Percentiles rank a stretch among this genome's conserved stretches.
These are phyloP conservation scores for Apodemia hepburni DNA, from an alignment of 2,888 invertebrate genomes.

Conservation along the genomic window DNA sequence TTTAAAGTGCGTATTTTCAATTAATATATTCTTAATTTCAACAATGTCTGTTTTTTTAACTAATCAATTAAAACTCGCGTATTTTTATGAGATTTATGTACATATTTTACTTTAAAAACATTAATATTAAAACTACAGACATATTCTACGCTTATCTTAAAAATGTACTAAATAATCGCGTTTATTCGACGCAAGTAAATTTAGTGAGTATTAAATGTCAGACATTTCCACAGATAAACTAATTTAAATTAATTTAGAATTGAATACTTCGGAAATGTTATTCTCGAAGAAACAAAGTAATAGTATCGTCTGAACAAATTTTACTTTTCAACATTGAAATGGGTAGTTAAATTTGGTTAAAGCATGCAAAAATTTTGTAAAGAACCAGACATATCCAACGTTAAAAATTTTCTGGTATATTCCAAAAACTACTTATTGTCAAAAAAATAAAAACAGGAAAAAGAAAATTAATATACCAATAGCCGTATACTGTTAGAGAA, in stretches of 20 bases:
- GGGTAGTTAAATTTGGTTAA: neutral
- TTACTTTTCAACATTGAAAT: neutral
- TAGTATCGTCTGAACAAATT: neutral
- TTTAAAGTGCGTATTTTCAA: too few species aligned
- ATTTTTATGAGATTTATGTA: neutral
- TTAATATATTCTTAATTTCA: neutral
- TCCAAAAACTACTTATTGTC: neutral
- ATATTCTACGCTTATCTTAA: neutral
- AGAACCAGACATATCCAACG: neutral
- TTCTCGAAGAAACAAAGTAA: neutral
- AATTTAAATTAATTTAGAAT: neutral
- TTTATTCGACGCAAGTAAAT: constrained; percentile 2
- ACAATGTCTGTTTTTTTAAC: neutral
- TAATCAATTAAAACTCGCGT: neutral
- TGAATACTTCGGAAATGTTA: neutral
- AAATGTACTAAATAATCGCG: constrained; percentile 3
- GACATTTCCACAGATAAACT: neutral
- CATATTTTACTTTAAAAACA: neutral
- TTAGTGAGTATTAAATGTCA: neutral
- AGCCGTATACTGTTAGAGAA: neutral
- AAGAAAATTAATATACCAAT: neutral
- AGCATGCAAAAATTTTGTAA: neutral
- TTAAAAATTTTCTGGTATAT: neutral
- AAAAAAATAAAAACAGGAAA: too few species aligned
- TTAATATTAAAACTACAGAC: neutral